These are phyloP conservation scores for Dione juno DNA, from an alignment of 2,888 invertebrate species.

Conservation along the genomic window DNA sequence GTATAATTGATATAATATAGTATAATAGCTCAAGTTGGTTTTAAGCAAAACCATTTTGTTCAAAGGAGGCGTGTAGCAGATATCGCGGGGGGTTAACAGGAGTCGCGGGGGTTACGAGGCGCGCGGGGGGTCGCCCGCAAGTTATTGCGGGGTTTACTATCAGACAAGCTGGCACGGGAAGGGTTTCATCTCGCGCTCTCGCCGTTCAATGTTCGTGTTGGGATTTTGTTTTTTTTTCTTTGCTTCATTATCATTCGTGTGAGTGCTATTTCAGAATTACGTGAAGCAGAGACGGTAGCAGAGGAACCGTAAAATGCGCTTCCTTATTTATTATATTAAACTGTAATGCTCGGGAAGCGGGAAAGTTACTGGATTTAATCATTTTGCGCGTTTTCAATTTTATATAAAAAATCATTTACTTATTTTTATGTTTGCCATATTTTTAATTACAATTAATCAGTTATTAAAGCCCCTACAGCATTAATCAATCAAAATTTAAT, in stretches of 20 bases:
- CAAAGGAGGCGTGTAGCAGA: background rate
- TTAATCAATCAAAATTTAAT: too few species aligned
- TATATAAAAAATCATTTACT: background rate
- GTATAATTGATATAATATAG: background rate
- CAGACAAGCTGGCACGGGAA: slow-evolving; percentile 10
- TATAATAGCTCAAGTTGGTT: too few species aligned
- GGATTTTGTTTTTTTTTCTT: slow-evolving; percentile 7
- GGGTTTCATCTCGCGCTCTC: slow-evolving; percentile 15
- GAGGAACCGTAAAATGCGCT: slow-evolving; percentile 5
- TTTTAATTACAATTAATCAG: too few species aligned
- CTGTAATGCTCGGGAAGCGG: background rate
- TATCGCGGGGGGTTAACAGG: too few species aligned
- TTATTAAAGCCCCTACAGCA: too few species aligned
- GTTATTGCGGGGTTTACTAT: slow-evolving; percentile 10
- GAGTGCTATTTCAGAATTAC: background rate
- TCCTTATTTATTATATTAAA: slow-evolving; percentile 11
- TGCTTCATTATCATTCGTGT: slow-evolving; percentile 18
- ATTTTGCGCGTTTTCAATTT: slow-evolving; percentile 8
- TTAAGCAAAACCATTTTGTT: background rate
- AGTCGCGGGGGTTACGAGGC: background rate
- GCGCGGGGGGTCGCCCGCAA: background rate
- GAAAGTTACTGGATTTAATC: background rate
- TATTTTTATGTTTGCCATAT: background rate
- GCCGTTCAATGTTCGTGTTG: background rate
- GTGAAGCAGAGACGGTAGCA: background rate